Conservation (phyloP, 2,888 invertebrate genomes). For the Cinara cedri region DNA sequence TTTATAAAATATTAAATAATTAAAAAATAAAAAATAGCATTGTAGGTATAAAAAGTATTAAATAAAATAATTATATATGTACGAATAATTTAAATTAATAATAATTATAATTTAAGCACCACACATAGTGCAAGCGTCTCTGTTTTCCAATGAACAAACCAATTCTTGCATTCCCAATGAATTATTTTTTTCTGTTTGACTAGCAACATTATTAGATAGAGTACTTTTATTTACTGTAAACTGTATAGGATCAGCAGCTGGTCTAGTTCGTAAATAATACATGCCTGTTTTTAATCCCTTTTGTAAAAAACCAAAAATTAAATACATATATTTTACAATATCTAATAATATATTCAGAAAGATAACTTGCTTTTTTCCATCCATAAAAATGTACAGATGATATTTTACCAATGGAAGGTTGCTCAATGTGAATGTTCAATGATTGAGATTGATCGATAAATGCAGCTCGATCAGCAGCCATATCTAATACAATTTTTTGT, state of each 20-base stretch:
- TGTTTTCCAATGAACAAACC: constrained; percentile 85
- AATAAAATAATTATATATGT: background rate
- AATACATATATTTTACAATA: no score
- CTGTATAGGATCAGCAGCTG: constrained; percentile 94
- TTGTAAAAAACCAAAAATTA: constrained; percentile 40
- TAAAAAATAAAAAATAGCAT: background rate
- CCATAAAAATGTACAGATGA: constrained; percentile 98
- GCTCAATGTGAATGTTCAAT: constrained; percentile 94
- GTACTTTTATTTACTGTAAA: constrained; percentile 93
- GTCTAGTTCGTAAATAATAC: constrained; percentile 97
- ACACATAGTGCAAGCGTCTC: constrained; percentile 86
- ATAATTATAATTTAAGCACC: constrained; percentile 69
- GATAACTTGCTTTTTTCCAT: constrained; percentile 77
- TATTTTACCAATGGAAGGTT: constrained; percentile 89
- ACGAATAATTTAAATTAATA: constrained; percentile 2
- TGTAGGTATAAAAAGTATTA: no score
- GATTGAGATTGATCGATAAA: constrained; percentile 99
- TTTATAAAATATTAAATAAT: background rate
- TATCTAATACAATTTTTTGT: constrained; percentile 88
- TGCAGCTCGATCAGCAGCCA: constrained; percentile 97
- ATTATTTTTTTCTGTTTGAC: constrained; percentile 60
- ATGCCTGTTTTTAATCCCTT: constrained; percentile 97
- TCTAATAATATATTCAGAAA: background rate
- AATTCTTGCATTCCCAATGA: constrained; percentile 74
- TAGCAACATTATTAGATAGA: constrained; percentile 62